Conservation (phyloP, 2,888 invertebrate genomes). For the Torymus aiolomorphi region DNA sequence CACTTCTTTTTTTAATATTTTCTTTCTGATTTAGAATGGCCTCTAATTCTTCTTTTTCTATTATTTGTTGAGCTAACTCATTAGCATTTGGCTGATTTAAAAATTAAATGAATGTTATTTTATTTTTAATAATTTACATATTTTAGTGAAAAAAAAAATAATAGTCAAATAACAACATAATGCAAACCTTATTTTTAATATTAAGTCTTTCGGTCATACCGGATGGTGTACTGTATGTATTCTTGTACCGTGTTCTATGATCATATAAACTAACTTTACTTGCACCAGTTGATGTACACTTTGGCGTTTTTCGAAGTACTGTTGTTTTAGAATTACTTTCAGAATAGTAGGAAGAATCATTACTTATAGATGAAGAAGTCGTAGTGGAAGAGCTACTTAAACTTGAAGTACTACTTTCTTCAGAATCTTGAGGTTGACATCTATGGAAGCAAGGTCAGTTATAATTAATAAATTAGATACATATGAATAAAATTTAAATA, state of each 20-base stretch:
- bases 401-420: constrained; percentile 64
- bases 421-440: constrained; percentile 70
- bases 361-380: constrained; percentile 67
- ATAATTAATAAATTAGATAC: background rate
- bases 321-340: constrained; percentile 61
- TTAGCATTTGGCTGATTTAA: constrained; percentile 67
- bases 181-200: constrained; percentile 57
- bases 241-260: constrained; percentile 67
- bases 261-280: constrained; percentile 70
- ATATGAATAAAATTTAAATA: background rate
- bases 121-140: no score
- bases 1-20: constrained; percentile 65
- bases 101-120: background rate
- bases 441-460: constrained; percentile 58
- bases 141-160: no score
- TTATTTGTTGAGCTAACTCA: constrained; percentile 66
- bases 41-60: constrained; percentile 60
- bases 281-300: constrained; percentile 57
- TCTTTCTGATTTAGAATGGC: constrained; percentile 62
- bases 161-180: background rate
- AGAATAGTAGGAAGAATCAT: constrained; percentile 72
- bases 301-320: constrained; percentile 58
- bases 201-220: constrained; percentile 69
- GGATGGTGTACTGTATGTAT: constrained; percentile 65
- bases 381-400: constrained; percentile 62